Evolutionary conservation across 2,888 invertebrate genomes (phyloP).

Genomic region (Pachycephus smyrnensis): DNA sequence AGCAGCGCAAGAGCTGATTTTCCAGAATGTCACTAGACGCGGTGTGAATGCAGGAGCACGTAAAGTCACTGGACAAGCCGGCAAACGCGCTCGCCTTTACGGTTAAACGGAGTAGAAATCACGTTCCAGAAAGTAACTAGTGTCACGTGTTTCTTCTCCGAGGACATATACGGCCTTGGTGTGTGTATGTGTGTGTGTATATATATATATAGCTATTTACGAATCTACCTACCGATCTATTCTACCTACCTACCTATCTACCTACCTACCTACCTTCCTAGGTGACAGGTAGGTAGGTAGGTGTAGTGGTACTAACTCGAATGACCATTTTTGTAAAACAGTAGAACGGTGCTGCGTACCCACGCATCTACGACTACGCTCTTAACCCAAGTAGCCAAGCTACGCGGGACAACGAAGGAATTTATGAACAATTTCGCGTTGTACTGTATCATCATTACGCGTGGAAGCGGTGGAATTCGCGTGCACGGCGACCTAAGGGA

Average conservation of each 20-base stretch:
- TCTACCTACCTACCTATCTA: no score
- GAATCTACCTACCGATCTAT: no score
- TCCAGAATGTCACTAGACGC: not conserved
- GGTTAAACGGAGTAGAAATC: not conserved
- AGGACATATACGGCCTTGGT: not conserved
- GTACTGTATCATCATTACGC: no score
- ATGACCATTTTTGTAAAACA: not conserved
- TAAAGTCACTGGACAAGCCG: not conserved
- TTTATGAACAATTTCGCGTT: not conserved
- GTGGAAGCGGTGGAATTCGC: no score
- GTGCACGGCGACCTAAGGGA: no score
- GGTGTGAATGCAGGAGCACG: not conserved
- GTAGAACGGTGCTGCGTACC: not conserved
- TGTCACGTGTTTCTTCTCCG: not conserved
- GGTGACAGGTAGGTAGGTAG: not conserved
- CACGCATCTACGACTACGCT: not conserved
- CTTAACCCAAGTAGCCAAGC: not conserved
- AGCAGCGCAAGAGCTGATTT: not conserved
- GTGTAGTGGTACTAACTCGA: not conserved
- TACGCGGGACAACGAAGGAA: not conserved
- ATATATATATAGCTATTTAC: no score
- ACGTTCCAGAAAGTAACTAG: slow-evolving; percentile 3
- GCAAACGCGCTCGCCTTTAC: not conserved
- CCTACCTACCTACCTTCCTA: not conserved
- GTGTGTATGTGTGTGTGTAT: no score